Base-by-base conservation (phyloP, 2,113 vertebrate genomes). In the Saguinus midas region DNA sequence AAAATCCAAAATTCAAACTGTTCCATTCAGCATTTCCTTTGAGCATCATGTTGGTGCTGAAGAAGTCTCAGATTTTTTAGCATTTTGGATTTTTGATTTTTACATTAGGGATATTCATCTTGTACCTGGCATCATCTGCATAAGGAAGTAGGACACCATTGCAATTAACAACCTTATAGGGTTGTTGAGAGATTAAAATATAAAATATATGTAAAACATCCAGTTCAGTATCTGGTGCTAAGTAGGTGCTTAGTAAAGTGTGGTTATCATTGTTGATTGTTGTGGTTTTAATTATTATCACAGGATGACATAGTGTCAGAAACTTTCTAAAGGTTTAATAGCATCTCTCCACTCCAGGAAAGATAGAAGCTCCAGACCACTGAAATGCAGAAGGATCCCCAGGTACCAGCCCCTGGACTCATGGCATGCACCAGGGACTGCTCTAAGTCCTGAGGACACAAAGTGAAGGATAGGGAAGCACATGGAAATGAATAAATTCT, bases 341-440 rank as follows among this genome's bases (percentile, higher is more conserved):
- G 52, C 58, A 48, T 29, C 35, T 58, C 45, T 18, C 37, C 4
- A 14, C 40, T n/a, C 48, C 8, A 58, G 12, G 45, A 85, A 35
- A 40, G 13, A 48, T 13, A 20, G 40, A 25, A n/a, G 52, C 27
- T 43, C 57, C 17, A n/a, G 13, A n/a, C 13, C 50, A 9, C 27
- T 52, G 21, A n/a, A 8, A 1, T 43, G 9, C 35, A 27, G 58
- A 20, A 80, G 55, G 37, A 96, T n/a, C 52, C 35, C 0, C 29
- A 66, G 25, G 52, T 12, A n/a, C 11, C 23, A 14, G 20, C 40
- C 48, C 0, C 20, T 35, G 7, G 1, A 3, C 57, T 93, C 8
- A 8, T 6, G 27, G 1, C 0, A 0, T 21, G n/a, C 10, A 11
- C 40, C 70, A 12, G 11, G 37, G 52, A 32, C 82, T 50, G 14